A percentile compares a stretch with the other conserved stretches of the same genome.
phyloP scores from a whole-genome alignment of 2,113 vertebrate species.

The Urocitellus parryii region DNA sequence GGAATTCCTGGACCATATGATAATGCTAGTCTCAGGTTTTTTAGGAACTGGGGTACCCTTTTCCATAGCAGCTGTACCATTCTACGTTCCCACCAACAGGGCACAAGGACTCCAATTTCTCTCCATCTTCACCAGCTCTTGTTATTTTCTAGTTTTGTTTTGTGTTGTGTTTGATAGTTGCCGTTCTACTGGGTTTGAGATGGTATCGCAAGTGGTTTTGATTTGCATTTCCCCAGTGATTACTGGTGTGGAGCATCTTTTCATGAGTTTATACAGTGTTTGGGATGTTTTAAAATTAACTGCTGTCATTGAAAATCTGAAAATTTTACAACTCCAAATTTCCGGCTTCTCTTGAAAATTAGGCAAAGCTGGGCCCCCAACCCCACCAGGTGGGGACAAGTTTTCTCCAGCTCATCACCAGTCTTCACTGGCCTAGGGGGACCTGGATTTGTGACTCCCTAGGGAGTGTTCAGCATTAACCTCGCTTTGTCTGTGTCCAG shows the following conservation, averaged over 20 bases:
- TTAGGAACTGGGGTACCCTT: background rate
- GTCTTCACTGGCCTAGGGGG: too few relatives aligned
- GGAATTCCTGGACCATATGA: background rate
- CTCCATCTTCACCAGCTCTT: too few relatives aligned
- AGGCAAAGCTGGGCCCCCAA: background rate
- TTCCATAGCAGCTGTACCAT: background rate
- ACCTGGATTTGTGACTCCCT: background rate
- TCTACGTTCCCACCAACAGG: background rate
- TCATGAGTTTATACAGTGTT: background rate
- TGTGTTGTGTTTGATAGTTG: background rate
- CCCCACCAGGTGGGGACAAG: background rate
- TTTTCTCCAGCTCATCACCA: background rate
- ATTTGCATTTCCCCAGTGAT: slow-evolving; percentile 25
- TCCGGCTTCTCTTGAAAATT: background rate
- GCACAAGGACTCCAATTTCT: background rate
- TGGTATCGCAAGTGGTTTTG: background rate
- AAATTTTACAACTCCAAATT: background rate
- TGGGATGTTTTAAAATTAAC: background rate
- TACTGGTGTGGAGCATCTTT: background rate
- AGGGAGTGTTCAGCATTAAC: background rate
- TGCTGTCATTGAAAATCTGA: background rate
- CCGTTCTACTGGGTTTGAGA: background rate
- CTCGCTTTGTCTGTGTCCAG: background rate
- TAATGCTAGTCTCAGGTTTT: background rate
- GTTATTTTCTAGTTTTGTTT: background rate